Base-by-base conservation (phyloP, 2,113 vertebrate genomes). In the Elgaria multicarinata region DNA sequence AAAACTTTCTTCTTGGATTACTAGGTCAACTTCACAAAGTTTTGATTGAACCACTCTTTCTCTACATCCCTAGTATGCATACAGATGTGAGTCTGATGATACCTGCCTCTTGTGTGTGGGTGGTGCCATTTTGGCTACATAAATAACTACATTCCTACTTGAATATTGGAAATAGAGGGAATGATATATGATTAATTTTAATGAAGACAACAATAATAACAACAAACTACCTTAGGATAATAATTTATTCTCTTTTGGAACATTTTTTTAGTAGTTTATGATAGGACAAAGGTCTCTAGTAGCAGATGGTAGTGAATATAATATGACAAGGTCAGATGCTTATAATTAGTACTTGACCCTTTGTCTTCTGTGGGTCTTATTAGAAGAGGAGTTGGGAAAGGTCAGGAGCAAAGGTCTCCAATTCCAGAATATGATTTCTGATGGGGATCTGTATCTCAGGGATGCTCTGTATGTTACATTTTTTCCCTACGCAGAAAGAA, bases 261-360 rank as follows among this genome's bases (percentile, higher is more conserved):
- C 8, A 69, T 62, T 36, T 13, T 46, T 36, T 53, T 4, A 85
- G 44, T 66, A 67, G 24, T 67, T n/a, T 46, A 10, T 33, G 7
- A 44, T 46, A 66, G 39, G 42, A 44, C 50, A 82, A 64, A 10
- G n/a, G 44, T 36, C 20, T 55, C 1, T 2, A 72, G 24, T 53
- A 53, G 83, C 20, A 72, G 50, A 33, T 85, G 33, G 67, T 31
- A 72, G 44, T 71, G 18, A 53, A 72, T n/a, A 39, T 46, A 85
- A 72, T 85, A 33, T 71, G n/a, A 16, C 66, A 71, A 31, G 62
- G 42, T 53, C 83, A n/a, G 12, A 7, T 71, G 18, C 53, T 53
- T 26, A 53, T 72, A 72, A 85, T 85, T 36, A 72, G 83, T 26
- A n/a, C 62, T 55, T 85, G 83, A 72, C 28, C 82, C 64, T 83